Evolutionary conservation across 2,888 invertebrate genomes (phyloP), one percentile per base, ranked within the genome.

Genomic region (Callyntrura guangdongensis): DNA sequence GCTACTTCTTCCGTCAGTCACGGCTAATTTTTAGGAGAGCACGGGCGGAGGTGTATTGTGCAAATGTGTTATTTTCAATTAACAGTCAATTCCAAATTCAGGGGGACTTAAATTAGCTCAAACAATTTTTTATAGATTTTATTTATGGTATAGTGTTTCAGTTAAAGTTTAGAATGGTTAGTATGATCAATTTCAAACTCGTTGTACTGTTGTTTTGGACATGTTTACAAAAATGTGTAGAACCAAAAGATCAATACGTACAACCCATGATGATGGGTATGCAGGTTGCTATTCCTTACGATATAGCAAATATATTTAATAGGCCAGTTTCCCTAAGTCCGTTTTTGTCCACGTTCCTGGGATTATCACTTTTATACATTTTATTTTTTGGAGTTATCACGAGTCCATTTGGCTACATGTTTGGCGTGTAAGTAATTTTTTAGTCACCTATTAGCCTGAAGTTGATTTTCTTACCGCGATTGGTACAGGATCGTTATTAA

Each of bases 311-410:
- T 82, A 89, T 94, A 25, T 94, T 91, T 49, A 92, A 91, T 74
- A 90, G 92, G 22, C 94, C 93, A 0, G 92, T 93, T 17, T 87
- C 89, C 1, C 82, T 92, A 1, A 79, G 88, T 25, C 93, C 93
- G 0, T 91, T 92, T 53, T 72, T 92, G 0, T 92, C 83, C 9
- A 86, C 92, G 6, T 64, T 93, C 20, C 36, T 91, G 0, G 92
- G 93, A 25, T 59, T 91, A 25, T 69, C 89, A 14, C 61, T 94
- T 14, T 67, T 92, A 1, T 83, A 82, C 0, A 92, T 94, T 25
- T 45, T 94, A 17, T 92, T 94, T 47, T 93, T 93, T 53, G 93
- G 94, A 1, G 94, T 94, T 4, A 93, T 94, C 14, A 93, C 93
- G 81, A 91, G 27, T 89, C 94, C 45, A 5, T 94, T 94, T 85